Conservation (phyloP, 2,888 invertebrate genomes). For the Heteromyza rotundicornis region DNA sequence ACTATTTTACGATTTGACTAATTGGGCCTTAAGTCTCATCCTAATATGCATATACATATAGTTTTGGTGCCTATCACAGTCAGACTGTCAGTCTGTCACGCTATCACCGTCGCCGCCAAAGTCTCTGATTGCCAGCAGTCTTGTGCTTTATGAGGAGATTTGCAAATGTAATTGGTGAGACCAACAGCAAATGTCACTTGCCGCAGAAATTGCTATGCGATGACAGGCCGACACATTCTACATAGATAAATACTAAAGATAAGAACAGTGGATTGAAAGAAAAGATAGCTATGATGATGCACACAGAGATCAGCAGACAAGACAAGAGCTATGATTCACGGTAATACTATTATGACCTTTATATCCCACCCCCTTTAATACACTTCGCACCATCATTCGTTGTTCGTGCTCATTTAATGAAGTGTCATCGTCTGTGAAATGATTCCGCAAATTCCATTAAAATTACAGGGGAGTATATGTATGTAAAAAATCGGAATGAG, state of each 20-base stretch:
- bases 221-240: neutral
- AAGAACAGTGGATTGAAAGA: neutral
- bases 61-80: no score
- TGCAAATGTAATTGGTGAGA: neutral
- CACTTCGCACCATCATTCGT: neutral
- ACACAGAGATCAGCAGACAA: neutral
- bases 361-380: neutral
- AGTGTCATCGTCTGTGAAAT: slow-evolving; percentile 57
- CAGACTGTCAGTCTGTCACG: no score
- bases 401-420: slow-evolving; percentile 39
- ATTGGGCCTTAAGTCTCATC: no score
- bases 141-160: neutral
- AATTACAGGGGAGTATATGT: slow-evolving; percentile 42
- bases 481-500: slow-evolving; percentile 35
- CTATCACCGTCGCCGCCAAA: neutral
- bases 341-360: slow-evolving; percentile 3
- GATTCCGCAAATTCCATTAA: slow-evolving; percentile 54
- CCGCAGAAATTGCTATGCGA: neutral
- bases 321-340: neutral
- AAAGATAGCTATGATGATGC: neutral
- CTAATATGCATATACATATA: no score
- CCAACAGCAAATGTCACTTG: neutral
- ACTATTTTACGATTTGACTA: no score
- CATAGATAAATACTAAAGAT: neutral
- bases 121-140: neutral